Conservation (phyloP, 92 coral and sea anemone species). For the Metridium senile region DNA sequence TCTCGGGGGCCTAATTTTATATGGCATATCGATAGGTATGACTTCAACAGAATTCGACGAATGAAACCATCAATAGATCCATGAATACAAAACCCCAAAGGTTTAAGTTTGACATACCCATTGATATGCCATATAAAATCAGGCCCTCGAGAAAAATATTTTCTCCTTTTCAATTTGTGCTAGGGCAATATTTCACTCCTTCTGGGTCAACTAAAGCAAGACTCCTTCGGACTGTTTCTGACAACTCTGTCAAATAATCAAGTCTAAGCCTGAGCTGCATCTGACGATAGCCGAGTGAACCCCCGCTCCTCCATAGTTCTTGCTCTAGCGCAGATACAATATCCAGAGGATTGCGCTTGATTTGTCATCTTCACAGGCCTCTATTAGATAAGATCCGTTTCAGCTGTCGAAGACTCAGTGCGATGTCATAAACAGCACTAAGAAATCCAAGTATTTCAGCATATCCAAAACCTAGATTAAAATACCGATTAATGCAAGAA, state of each 20-base stretch:
- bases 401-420: slow-evolving; percentile 51
- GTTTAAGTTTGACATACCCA: slow-evolving; percentile 22
- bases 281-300: slow-evolving; percentile 54
- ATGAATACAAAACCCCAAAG: slow-evolving; percentile 9
- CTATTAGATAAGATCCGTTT: slow-evolving; percentile 40
- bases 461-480: slow-evolving; percentile 54
- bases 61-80: slow-evolving; percentile 15
- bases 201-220: slow-evolving; percentile 50
- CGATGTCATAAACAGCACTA: slow-evolving; percentile 43
- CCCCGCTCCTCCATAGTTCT: slow-evolving; percentile 42
- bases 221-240: slow-evolving; percentile 44
- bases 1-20: slow-evolving; percentile 6
- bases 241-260: slow-evolving; percentile 38
- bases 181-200: slow-evolving; percentile 15
- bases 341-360: slow-evolving; percentile 21
- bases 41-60: slow-evolving; percentile 10
- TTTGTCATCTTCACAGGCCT: slow-evolving; percentile 46
- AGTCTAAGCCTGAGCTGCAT: slow-evolving; percentile 57
- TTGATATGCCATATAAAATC: slow-evolving; percentile 9
- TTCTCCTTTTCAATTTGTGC: background rate
- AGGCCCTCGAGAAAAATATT: slow-evolving; percentile 4
- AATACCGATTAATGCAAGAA: slow-evolving; percentile 20
- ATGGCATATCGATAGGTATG: slow-evolving; percentile 13
- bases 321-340: slow-evolving; percentile 50
- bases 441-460: slow-evolving; percentile 51